phyloP scores from a whole-genome alignment of 2,797 vertebrate genomes.

The Rachycentron canadum region DNA sequence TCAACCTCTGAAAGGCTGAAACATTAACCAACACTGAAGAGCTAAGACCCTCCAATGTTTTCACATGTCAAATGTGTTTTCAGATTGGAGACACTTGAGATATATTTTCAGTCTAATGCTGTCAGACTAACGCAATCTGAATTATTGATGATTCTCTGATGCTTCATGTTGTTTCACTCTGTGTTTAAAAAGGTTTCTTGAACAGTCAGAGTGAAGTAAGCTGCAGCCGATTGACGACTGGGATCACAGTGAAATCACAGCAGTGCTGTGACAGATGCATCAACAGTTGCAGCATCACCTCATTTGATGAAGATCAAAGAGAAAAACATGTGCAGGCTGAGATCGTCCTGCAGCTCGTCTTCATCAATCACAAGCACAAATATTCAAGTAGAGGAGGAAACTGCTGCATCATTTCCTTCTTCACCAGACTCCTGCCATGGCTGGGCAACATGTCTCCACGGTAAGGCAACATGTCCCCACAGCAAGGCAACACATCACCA shows the following conservation, averaged over 20 bases:
- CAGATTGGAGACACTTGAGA: no score
- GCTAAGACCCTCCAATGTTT: no score
- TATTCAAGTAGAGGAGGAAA: no score
- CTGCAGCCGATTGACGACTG: background rate
- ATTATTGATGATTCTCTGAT: slow-evolving; percentile 22
- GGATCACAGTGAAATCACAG: slow-evolving; percentile 1
- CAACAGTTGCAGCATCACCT: slow-evolving; percentile 31
- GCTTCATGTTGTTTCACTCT: background rate
- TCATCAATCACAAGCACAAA: slow-evolving; percentile 1
- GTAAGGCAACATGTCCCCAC: no score
- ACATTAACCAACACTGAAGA: no score
- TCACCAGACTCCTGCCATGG: no score
- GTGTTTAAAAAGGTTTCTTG: background rate
- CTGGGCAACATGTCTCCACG: no score
- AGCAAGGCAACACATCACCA: no score
- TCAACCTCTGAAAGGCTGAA: no score
- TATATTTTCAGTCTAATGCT: no score
- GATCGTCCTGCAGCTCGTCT: slow-evolving; percentile 4
- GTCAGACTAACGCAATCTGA: slow-evolving; percentile 25
- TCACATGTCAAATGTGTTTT: no score
- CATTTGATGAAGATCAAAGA: slow-evolving; percentile 30
- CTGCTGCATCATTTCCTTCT: no score
- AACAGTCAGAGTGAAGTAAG: background rate
- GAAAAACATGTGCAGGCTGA: slow-evolving; percentile 36
- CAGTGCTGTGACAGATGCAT: slow-evolving; percentile 19